Evolutionary conservation across 2,888 invertebrate genomes (phyloP).

Genomic region (Exephanes ischioxanthus): DNA sequence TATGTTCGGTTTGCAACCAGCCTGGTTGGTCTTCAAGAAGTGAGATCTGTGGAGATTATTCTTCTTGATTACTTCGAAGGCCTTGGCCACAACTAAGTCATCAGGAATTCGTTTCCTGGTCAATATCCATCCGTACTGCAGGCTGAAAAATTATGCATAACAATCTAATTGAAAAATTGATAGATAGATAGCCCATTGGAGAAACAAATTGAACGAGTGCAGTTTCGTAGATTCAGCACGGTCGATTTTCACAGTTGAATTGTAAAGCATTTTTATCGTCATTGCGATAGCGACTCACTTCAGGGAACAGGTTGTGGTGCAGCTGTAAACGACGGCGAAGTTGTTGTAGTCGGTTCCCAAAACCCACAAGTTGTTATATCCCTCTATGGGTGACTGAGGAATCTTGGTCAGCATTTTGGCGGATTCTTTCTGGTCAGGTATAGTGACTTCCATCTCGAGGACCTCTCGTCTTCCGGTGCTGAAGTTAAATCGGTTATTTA

Average conservation of each 20-base stretch:
- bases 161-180: neutral
- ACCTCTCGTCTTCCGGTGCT: too few relatives aligned
- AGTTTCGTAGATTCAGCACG: neutral
- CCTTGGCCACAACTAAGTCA: constrained; percentile 86
- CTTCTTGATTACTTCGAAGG: constrained; percentile 82
- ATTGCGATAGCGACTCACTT: constrained; percentile 78
- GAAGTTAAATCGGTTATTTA: too few relatives aligned
- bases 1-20: too few relatives aligned
- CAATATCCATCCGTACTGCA: constrained; percentile 87
- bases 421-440: constrained; percentile 86
- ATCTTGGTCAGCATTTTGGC: constrained; percentile 88
- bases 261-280: neutral
- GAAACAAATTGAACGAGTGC: neutral
- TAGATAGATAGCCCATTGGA: neutral
- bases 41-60: neutral
- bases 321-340: constrained; percentile 88
- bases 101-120: constrained; percentile 88
- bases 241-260: too few relatives aligned
- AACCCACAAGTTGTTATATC: constrained; percentile 88
- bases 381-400: constrained; percentile 85
- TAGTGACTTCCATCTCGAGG: constrained; percentile 87
- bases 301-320: constrained; percentile 86
- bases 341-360: constrained; percentile 88
- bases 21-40: too few relatives aligned
- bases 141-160: constrained; percentile 69